Evolutionary conservation across 2,113 vertebrate species (phyloP).

Genomic region (Pterocles gutturalis): DNA sequence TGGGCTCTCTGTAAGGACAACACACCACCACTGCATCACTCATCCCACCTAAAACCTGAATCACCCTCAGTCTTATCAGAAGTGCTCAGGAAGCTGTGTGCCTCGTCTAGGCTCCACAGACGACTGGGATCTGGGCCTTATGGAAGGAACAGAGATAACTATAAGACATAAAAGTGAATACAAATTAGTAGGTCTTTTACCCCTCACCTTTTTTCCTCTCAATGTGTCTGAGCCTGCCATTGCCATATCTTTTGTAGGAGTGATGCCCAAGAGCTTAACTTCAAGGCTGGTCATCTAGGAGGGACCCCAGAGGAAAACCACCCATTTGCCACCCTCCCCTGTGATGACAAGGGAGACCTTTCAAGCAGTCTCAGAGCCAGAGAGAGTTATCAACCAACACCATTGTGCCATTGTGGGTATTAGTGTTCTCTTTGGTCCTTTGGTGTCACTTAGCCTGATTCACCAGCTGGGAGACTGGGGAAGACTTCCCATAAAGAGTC

Average conservation of each 20-base stretch:
- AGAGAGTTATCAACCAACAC: background rate
- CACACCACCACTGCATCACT: background rate
- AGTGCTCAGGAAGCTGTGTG: background rate
- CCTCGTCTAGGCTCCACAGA: background rate
- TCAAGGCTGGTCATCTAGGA: background rate
- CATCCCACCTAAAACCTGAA: background rate
- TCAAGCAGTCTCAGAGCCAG: background rate
- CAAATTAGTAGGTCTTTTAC: background rate
- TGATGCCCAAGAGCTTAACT: background rate
- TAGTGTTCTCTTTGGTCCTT: accelerated
- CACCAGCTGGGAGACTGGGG: background rate
- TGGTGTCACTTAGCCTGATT: background rate
- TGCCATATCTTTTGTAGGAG: background rate
- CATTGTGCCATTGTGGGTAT: background rate
- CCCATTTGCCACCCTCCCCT: background rate
- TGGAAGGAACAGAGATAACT: background rate
- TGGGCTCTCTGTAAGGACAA: background rate
- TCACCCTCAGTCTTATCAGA: background rate
- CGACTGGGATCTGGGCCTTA: background rate
- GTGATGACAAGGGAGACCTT: background rate
- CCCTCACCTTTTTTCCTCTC: background rate
- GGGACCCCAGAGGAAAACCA: background rate
- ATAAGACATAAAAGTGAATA: background rate
- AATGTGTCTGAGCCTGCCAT: background rate
- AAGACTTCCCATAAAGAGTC: background rate